A percentile compares a stretch with the other conserved stretches of the same genome.
Conservation (phyloP, 2,113 vertebrate species). For the Podilymbus podiceps region DNA sequence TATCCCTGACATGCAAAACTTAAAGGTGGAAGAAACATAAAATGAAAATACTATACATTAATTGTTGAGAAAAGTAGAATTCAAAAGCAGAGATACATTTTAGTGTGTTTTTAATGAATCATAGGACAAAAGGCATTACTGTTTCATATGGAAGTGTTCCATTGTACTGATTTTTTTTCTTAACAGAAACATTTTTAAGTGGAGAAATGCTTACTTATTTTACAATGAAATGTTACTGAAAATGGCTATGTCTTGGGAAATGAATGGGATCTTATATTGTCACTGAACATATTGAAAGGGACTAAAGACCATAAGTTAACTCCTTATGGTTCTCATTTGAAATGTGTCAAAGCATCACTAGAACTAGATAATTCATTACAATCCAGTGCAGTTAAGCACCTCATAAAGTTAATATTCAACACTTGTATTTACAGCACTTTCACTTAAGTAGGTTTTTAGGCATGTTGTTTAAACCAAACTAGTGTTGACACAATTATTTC, state of each 20-base stretch:
- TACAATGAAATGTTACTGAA: background rate
- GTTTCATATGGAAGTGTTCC: background rate
- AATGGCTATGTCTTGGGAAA: background rate
- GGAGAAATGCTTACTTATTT: background rate
- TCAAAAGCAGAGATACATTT: background rate
- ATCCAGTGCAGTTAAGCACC: constrained; percentile 71
- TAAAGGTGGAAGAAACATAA: background rate
- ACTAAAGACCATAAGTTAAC: constrained; percentile 55
- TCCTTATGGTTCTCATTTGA: constrained; percentile 75
- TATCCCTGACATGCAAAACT: background rate
- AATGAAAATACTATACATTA: background rate
- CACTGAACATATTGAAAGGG: constrained; percentile 40
- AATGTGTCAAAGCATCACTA: constrained; percentile 69
- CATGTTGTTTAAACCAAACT: constrained; percentile 60
- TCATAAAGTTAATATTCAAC: constrained; percentile 77
- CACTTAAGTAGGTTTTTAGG: constrained; percentile 53
- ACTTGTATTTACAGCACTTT: constrained; percentile 59
- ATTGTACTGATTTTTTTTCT: background rate
- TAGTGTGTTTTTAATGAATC: background rate
- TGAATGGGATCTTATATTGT: constrained; percentile 34
- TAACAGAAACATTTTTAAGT: background rate
- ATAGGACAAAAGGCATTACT: background rate
- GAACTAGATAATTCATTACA: constrained; percentile 78
- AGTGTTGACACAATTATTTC: constrained; percentile 61
- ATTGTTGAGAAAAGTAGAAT: background rate